Evolutionary conservation across 2,888 invertebrate species (phyloP).

Genomic region (Lutraria lutraria): DNA sequence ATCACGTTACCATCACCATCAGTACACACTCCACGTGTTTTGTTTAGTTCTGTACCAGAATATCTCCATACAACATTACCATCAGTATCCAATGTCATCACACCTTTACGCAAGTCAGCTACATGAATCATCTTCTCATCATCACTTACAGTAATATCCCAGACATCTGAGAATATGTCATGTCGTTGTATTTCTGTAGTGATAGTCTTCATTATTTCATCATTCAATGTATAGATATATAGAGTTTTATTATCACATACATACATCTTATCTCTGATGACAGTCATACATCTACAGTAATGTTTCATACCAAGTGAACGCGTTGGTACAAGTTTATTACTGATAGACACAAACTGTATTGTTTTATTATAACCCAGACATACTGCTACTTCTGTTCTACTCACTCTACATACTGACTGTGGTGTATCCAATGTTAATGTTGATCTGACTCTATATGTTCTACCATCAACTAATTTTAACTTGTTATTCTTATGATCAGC

Average conservation of each 20-base stretch:
- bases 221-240: background rate
- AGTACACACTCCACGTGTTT: background rate
- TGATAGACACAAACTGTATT: too few species aligned
- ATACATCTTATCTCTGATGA: background rate
- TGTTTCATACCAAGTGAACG: background rate
- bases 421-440: slow-evolving; percentile 10
- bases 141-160: background rate
- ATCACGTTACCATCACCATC: background rate
- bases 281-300: background rate
- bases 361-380: too few species aligned
- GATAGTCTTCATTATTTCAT: background rate
- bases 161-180: background rate
- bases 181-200: background rate
- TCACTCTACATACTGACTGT: background rate
- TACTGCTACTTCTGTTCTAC: too few species aligned
- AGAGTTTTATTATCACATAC: background rate
- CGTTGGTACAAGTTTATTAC: too few species aligned
- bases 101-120: background rate
- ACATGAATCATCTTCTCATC: background rate
- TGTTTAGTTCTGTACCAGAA: too few species aligned
- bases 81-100: background rate
- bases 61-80: background rate
- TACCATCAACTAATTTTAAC: too few species aligned
- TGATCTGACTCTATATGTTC: background rate
- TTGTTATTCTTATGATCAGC: too few species aligned